Evolutionary conservation across 2,888 invertebrate genomes (phyloP), one percentile per base, ranked within the genome.

Genomic region (Germaria angustata): DNA sequence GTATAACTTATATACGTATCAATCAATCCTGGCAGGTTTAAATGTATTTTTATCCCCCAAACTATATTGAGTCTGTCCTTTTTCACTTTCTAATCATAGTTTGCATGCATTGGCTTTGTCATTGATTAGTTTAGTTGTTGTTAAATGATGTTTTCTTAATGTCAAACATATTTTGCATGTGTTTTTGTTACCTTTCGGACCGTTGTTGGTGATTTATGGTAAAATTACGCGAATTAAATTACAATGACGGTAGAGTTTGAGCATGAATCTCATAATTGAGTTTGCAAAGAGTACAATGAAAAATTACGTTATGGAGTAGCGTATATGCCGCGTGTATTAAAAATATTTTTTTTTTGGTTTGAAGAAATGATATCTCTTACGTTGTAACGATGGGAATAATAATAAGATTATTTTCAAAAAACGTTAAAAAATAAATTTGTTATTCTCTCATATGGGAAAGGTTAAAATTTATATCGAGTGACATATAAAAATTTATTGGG

Each of bases 161-260:
- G 55, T 24, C 34, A 44, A 75, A 75, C 65, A 61, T 44, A 55
- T 55, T 61, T 72, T 3, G 28, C 41, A 9, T 51, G 55, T 69
- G 15, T 46, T 61, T 39, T 49, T 22, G 39, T 32, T n/a, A 36
- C 28, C 53, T 34, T 63, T 41, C 6, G n/a, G n/a, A 69, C 41
- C 39, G 46, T 73, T 72, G n/a, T 68, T 34, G 17, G 66, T 81
- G 71, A 81, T 81, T 77, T 77, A 81, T 81, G n/a, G 61, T 22
- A 53, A 75, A 75, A 53, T 73, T 80, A 80, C 75, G 32, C 53
- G 63, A 75, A 75, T 68, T 46, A 46, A 63, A 46, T 46, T 39
- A 20, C 20, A 36, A 39, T 17, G 36, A 44, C 36, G 11, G 36
- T 65, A 46, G 39, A 36, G 49, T 46, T 55, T 17, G 8, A n/a